Base-by-base conservation (phyloP, 2,113 vertebrate species). In the Poeciliopsis turrubarensis region DNA sequence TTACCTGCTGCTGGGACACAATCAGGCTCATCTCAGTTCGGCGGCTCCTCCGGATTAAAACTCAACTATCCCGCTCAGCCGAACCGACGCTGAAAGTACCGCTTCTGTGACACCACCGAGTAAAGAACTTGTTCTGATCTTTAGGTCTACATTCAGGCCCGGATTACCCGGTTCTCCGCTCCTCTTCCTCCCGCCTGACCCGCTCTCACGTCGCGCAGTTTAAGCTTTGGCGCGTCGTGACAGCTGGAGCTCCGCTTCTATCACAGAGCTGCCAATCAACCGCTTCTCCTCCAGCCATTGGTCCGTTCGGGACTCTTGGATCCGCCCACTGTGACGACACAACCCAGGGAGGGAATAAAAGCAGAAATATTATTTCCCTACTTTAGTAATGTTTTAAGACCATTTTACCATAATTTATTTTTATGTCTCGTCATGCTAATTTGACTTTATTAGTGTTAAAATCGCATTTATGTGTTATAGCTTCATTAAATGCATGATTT, bases 221-320 rank as follows among this genome's bases (percentile, higher is more conserved):
- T 89, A 81, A 94, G 68, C 60, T 89, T 94, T 94, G 91, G 94
- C 94, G 94, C 93, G 92, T 83, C 86, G 81, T 83, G 73, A 89
- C 82, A 91, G 86, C 89, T 90, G 88, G 41, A 10, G 51, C 51
- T 25, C 75, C 63, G 29, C 34, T 82, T 83, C 65, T 57, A 7
- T 34, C 78, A 60, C 13, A 3, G 66, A 63, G 14, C 30, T 75
- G 90, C 91, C 88, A 89, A 87, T 94, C 91, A 44, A 0, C 26
- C 1, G 0, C 0, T 80, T 78, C 80, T 64, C 73, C 51, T 51
- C 0, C 61, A 75, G 31, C 81, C 26, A 94, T 94, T 95, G 94
- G 94, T 73, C 22, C 0, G 0, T 29, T 14, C 0, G 31, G 5
- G 0, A 0, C 0, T 0, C 34, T 47, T 39, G 76, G 34, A 14